These are phyloP conservation scores for Hippocampus abdominalis DNA, from an alignment of 2,113 vertebrate species.

Conservation along the genomic window DNA sequence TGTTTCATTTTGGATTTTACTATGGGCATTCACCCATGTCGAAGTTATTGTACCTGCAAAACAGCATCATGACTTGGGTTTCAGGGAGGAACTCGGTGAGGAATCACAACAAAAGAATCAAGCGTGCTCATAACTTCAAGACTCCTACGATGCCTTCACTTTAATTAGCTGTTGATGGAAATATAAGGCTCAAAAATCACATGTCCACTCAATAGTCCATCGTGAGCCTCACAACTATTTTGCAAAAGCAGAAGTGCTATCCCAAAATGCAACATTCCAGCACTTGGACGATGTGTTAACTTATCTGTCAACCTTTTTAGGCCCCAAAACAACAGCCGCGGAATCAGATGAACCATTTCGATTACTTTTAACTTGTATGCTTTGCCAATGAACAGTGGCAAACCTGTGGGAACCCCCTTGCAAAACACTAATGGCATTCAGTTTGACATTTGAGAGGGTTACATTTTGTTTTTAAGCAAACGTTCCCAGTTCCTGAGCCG, in stretches of 20 bases:
- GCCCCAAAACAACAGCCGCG: background rate
- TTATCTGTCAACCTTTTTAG: background rate
- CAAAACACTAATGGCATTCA: background rate
- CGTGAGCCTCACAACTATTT: too few species aligned
- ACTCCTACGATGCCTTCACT: background rate
- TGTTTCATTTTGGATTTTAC: conserved; percentile 1
- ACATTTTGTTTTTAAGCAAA: background rate
- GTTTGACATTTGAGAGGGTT: background rate
- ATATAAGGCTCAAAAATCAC: background rate
- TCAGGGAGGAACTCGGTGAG: conserved; percentile 50
- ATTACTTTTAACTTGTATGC: background rate
- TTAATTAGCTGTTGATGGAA: conserved; percentile 1
- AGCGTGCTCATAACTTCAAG: conserved; percentile 52
- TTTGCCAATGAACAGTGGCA: background rate
- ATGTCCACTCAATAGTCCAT: background rate
- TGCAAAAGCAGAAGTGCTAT: background rate
- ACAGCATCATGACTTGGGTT: conserved; percentile 42
- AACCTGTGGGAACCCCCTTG: background rate
- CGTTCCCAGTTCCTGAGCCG: background rate
- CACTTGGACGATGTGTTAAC: background rate
- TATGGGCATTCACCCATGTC: conserved; percentile 43
- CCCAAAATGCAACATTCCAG: background rate
- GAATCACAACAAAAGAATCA: conserved; percentile 27
- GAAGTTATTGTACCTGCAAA: conserved; percentile 24
- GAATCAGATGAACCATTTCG: background rate